These are phyloP conservation scores for Trichosurus vulpecula DNA, from an alignment of 2,797 vertebrate genomes.

Conservation along the genomic window DNA sequence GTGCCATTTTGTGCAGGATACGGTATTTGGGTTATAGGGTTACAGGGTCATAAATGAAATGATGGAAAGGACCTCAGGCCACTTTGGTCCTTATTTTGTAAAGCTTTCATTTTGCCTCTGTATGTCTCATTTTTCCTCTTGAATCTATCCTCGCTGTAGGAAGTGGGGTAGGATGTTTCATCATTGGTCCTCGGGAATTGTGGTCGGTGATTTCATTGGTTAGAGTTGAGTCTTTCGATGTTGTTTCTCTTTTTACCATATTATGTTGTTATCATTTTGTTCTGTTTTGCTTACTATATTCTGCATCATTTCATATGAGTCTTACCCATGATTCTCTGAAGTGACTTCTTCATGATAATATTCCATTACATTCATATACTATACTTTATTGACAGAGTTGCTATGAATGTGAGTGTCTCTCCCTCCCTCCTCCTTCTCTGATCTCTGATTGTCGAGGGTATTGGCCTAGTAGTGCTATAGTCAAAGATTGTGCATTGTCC, in stretches of 20 bases:
- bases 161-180: not conserved
- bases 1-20: not conserved
- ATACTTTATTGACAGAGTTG: not conserved
- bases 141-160: not conserved
- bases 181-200: not conserved
- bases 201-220: not conserved
- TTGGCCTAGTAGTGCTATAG: not conserved
- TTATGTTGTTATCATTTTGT: not conserved
- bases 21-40: not conserved
- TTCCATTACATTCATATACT: not conserved
- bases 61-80: not conserved
- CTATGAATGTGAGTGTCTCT: not conserved
- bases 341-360: not conserved
- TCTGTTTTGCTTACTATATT: not conserved
- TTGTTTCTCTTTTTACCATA: not conserved
- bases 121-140: not conserved
- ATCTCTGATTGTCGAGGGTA: not conserved
- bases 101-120: not conserved
- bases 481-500: not conserved
- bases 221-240: not conserved
- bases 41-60: not conserved
- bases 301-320: not conserved
- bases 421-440: not conserved
- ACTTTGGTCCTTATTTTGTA: not conserved
- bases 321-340: not conserved